Conservation (phyloP, 2,113 vertebrate species). For the Phodopus roborovskii region DNA sequence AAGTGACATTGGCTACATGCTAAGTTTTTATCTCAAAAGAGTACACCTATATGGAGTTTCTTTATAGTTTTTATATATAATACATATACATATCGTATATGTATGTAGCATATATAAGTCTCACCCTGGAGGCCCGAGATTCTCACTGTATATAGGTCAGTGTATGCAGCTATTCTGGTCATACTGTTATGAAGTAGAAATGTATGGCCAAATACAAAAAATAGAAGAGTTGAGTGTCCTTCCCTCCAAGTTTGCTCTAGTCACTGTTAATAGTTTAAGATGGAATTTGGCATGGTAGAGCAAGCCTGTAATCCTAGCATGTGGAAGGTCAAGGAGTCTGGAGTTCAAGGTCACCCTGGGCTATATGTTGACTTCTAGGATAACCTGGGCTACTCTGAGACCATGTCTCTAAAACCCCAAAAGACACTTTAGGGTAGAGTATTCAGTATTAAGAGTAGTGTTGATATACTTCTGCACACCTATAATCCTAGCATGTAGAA, state of each 20-base stretch:
- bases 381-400: not conserved
- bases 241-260: not conserved
- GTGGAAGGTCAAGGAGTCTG: not conserved
- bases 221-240: not conserved
- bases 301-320: not conserved
- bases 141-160: not conserved
- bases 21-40: no score
- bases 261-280: not conserved
- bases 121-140: not conserved
- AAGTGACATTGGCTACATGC: no score
- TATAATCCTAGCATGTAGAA: not conserved
- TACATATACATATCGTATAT: no score
- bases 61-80: no score
- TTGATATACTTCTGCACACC: not conserved
- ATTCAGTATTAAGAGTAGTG: not conserved
- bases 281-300: not conserved
- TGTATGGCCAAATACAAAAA: not conserved
- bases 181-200: slow-evolving; percentile 8
- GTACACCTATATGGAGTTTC: no score
- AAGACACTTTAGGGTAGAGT: not conserved
- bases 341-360: not conserved
- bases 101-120: no score
- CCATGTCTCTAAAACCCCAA: not conserved
- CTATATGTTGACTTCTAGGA: not conserved
- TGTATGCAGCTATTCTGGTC: not conserved